phyloP scores from a whole-genome alignment of 1,140 invertebrate species.

The Cydia pomonella region DNA sequence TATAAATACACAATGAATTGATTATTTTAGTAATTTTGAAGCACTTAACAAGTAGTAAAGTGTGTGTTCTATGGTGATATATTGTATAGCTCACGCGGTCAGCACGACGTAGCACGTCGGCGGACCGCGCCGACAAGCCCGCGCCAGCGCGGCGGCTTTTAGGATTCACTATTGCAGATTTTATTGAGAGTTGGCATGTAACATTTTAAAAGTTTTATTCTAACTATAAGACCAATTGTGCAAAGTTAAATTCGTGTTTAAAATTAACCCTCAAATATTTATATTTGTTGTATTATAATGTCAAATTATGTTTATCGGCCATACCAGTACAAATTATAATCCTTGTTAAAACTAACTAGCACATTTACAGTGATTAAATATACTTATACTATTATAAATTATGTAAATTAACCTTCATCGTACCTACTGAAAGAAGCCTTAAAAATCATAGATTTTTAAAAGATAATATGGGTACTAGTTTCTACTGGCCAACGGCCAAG shows the following conservation, averaged over 20 bases:
- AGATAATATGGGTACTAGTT: constrained; percentile 71
- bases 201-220: constrained; percentile 54
- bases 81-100: neutral
- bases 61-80: constrained; percentile 8
- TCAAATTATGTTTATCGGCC: constrained; percentile 57
- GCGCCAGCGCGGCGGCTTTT: neutral
- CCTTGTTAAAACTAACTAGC: constrained; percentile 71
- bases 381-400: constrained; percentile 73
- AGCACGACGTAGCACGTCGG: too few relatives aligned
- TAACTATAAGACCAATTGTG: constrained; percentile 29
- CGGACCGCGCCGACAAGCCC: neutral
- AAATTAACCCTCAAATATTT: constrained; percentile 29
- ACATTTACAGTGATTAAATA: constrained; percentile 68
- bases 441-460: constrained; percentile 80
- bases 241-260: constrained; percentile 20
- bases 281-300: constrained; percentile 28
- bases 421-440: constrained; percentile 75
- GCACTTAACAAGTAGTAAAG: constrained; percentile 26
- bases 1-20: constrained; percentile 15
- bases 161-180: constrained; percentile 53
- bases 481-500: constrained; percentile 63
- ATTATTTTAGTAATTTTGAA: constrained; percentile 6
- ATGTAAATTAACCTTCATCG: constrained; percentile 75
- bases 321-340: constrained; percentile 74
- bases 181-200: constrained; percentile 59